Evolutionary conservation across 1,140 invertebrate genomes (phyloP), one percentile per base, ranked within the genome.

Genomic region (Popillia japonica): DNA sequence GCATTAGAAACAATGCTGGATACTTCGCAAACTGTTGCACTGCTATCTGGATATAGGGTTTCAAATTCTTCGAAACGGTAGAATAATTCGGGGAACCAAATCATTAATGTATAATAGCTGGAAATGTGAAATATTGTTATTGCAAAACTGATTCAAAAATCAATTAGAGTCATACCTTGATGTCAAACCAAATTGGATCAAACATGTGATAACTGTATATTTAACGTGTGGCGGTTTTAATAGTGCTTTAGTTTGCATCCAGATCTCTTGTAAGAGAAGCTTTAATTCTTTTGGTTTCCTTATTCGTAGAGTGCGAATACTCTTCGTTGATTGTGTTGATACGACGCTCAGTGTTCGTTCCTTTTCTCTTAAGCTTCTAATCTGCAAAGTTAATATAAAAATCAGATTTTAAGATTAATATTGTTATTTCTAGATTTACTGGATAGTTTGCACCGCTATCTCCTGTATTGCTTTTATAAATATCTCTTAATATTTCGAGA

Each of bases 81-180:
- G 86, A 94, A 95, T 81, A 95, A 87, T 84, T 95, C 93, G 8
- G 94, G 94, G 86, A 95, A 95, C 94, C 94, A 95, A 78, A 95
- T 91, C 93, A 95, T 94, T 2, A 95, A 87, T 0, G 93, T 94
- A 85, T 95, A 95, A 84, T 95, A 95, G 82, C 94, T 95, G 84
- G 22, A 41, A 83, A 75, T 75, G 27, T 68, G 6, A 10, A 9
- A 68, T 77, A 68, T 76, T 76, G 8, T 41, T 72, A 17, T 72
- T 23, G 20, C 8, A 72, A 42, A 23, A 48, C 40, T n/a, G n/a
- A n/a, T n/a, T n/a, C n/a, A n/a, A 73, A n/a, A 14, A 0, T 78
- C 6, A 59, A 44, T 14, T 72, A 17, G 75, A 10, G 22, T n/a
- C 76, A 87, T 87, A 92, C 91, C 91, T 91, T 20, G 92, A 92